Evolutionary conservation across 1,140 invertebrate species (phyloP).

Genomic region (Neodiprion lecontei): DNA sequence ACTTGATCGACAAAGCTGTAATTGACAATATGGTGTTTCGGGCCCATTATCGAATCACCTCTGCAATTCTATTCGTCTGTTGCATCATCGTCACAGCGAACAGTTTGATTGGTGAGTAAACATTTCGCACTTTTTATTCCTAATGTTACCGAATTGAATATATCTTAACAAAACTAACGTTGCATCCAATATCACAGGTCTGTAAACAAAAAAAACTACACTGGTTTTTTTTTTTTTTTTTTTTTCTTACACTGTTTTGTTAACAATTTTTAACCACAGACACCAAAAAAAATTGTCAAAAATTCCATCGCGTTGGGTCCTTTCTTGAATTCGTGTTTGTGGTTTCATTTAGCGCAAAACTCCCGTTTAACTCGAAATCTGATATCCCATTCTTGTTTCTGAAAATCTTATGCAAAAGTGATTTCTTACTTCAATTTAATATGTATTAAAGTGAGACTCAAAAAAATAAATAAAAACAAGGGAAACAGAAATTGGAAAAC

Average conservation of each 20-base stretch:
- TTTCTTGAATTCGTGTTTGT: too few relatives aligned
- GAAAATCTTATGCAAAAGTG: too few relatives aligned
- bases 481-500: too few relatives aligned
- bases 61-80: slow-evolving; percentile 84
- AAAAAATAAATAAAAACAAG: too few relatives aligned
- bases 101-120: slow-evolving; percentile 81
- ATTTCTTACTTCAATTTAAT: too few relatives aligned
- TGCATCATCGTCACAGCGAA: slow-evolving; percentile 90
- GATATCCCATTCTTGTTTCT: too few relatives aligned
- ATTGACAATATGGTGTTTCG: slow-evolving; percentile 92
- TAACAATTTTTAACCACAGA: background rate
- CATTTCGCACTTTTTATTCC: background rate
- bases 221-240: slow-evolving; percentile 18
- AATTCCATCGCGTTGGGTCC: too few relatives aligned
- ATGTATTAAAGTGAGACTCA: too few relatives aligned
- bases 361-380: too few relatives aligned
- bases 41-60: slow-evolving; percentile 88
- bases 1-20: slow-evolving; percentile 82
- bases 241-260: slow-evolving; percentile 19
- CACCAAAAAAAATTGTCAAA: too few relatives aligned
- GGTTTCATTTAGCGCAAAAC: too few relatives aligned
- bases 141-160: slow-evolving; percentile 13
- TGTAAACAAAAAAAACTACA: background rate
- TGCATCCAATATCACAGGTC: background rate
- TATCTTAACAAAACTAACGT: background rate